Evolutionary conservation across 2,797 vertebrate genomes (phyloP).

Genomic region (Sebastes goodei): DNA sequence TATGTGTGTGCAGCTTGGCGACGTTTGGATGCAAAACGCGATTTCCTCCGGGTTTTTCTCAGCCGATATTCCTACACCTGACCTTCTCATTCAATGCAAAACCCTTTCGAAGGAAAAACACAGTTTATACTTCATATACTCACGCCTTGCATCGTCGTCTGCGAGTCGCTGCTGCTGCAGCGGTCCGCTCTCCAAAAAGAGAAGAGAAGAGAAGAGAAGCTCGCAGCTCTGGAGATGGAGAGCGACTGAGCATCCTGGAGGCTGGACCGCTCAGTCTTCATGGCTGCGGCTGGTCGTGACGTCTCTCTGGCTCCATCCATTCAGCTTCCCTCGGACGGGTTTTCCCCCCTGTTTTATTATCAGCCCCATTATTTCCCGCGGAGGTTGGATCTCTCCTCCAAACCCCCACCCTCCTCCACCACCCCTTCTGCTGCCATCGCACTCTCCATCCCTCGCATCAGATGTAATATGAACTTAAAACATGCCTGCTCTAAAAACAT

Average conservation of each 20-base stretch:
- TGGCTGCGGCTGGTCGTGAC: slow-evolving; percentile 87
- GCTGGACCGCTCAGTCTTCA: slow-evolving; percentile 75
- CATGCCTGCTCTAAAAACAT: slow-evolving; percentile 81
- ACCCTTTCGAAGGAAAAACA: neutral
- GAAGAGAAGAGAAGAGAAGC: slow-evolving; percentile 14
- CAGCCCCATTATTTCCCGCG: slow-evolving; percentile 75
- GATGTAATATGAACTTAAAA: slow-evolving; percentile 78
- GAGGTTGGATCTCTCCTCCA: slow-evolving; percentile 71
- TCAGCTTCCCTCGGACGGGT: slow-evolving; percentile 84
- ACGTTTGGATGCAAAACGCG: slow-evolving; percentile 21
- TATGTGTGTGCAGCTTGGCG: slow-evolving; percentile 15
- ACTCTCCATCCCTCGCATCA: slow-evolving; percentile 64
- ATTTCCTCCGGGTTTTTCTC: neutral
- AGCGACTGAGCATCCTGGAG: slow-evolving; percentile 67
- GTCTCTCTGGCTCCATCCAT: slow-evolving; percentile 86
- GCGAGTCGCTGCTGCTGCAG: slow-evolving; percentile 21
- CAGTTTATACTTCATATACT: slow-evolving; percentile 71
- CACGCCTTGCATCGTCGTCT: slow-evolving; percentile 58
- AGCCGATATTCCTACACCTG: neutral
- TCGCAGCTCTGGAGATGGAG: slow-evolving; percentile 61
- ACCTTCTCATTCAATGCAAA: neutral
- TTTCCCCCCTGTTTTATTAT: slow-evolving; percentile 77
- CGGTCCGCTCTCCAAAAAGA: slow-evolving; percentile 34
- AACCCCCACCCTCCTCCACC: slow-evolving; percentile 32
- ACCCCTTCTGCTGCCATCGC: slow-evolving; percentile 31